These are phyloP conservation scores for Drosophila bipectinata DNA, from an alignment of 1,140 invertebrate species.

Conservation along the genomic window DNA sequence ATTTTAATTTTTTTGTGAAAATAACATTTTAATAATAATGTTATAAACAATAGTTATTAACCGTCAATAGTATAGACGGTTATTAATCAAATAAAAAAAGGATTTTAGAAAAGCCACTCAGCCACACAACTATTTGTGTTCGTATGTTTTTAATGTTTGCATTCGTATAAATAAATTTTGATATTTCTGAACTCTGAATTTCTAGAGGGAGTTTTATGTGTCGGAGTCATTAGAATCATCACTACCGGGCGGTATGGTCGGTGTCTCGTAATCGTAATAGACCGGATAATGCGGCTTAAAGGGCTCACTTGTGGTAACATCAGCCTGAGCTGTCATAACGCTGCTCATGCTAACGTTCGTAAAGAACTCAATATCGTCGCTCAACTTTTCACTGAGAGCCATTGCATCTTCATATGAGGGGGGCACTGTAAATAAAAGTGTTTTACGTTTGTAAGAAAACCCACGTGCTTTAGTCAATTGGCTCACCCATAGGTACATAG, in stretches of 20 bases:
- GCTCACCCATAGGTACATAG: constrained; percentile 81
- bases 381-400: constrained; percentile 81
- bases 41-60: constrained; percentile 14
- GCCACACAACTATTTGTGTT: constrained; percentile 64
- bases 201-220: constrained; percentile 55
- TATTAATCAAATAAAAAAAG: constrained; percentile 63
- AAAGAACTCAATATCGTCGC: constrained; percentile 78
- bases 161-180: constrained; percentile 28
- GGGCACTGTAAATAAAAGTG: constrained; percentile 55
- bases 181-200: constrained; percentile 42
- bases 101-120: constrained; percentile 71
- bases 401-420: constrained; percentile 83
- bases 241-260: constrained; percentile 84
- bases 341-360: constrained; percentile 82
- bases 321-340: constrained; percentile 74
- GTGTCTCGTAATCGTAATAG: constrained; percentile 83
- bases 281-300: constrained; percentile 83
- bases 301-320: constrained; percentile 74
- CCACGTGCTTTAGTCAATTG: background rate
- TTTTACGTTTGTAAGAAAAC: too few relatives aligned
- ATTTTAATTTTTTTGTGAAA: background rate
- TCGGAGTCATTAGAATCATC: constrained; percentile 83
- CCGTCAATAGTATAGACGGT: constrained; percentile 32
- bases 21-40: constrained; percentile 3
- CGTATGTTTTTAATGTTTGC: constrained; percentile 38